These are phyloP conservation scores for Coendou prehensilis DNA, from an alignment of 2,797 vertebrate genomes.

Conservation along the genomic window DNA sequence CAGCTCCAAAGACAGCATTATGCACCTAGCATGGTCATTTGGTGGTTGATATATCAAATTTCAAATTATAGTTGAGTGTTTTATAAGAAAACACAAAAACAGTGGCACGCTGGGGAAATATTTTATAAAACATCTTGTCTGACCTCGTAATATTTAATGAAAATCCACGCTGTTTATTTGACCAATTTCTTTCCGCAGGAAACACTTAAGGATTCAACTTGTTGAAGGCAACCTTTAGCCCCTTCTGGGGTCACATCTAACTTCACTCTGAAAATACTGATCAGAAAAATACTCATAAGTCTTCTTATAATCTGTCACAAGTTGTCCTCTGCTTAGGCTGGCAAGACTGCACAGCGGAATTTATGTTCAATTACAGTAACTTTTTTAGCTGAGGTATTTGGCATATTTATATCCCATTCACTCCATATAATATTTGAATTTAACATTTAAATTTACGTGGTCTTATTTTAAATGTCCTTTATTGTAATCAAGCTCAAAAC, in stretches of 20 bases:
- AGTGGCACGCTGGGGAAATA: not conserved
- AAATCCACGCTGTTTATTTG: not conserved
- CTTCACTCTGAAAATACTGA: not conserved
- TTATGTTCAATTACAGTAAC: constrained; percentile 56
- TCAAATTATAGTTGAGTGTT: constrained; percentile 57
- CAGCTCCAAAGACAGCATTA: constrained; percentile 47
- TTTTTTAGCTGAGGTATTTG: constrained; percentile 17
- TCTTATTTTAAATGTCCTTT: constrained; percentile 14
- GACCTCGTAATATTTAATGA: constrained; percentile 49
- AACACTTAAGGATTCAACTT: not conserved
- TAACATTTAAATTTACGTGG: constrained; percentile 26
- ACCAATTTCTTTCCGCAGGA: not conserved
- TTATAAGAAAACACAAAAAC: constrained; percentile 36
- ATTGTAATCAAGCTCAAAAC: not conserved
- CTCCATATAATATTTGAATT: not conserved
- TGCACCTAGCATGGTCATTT: constrained; percentile 40
- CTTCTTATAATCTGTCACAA: not conserved
- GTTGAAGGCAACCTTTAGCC: not conserved
- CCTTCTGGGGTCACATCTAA: not conserved
- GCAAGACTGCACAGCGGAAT: not conserved
- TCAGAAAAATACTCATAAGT: not conserved
- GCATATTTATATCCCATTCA: not conserved
- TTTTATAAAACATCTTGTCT: constrained; percentile 4
- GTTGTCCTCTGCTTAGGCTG: not conserved
- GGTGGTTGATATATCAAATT: constrained; percentile 60